These are phyloP conservation scores for Malachius bipustulatus DNA, from an alignment of 2,888 invertebrate genomes.

Conservation along the genomic window DNA sequence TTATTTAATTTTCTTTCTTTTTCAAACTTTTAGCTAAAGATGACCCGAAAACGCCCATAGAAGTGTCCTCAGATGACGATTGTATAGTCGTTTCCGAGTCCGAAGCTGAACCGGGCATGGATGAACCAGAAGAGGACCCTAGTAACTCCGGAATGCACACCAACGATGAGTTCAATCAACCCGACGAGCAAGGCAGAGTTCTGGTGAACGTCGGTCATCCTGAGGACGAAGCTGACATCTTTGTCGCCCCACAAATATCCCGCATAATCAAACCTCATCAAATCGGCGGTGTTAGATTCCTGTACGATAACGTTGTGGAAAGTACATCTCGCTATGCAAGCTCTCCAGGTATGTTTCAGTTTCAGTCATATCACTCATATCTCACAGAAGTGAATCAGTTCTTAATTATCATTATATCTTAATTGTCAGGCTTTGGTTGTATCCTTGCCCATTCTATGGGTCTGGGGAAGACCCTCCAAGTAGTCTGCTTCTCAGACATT, in stretches of 20 bases:
- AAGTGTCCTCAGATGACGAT: slow-evolving; percentile 66
- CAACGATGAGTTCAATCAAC: slow-evolving; percentile 81
- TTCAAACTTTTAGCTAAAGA: slow-evolving; percentile 11
- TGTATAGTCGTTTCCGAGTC: slow-evolving; percentile 80
- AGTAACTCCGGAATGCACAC: slow-evolving; percentile 87
- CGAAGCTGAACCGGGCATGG: slow-evolving; percentile 63
- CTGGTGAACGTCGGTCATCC: slow-evolving; percentile 90
- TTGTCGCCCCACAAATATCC: slow-evolving; percentile 82
- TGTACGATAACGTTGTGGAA: slow-evolving; percentile 95
- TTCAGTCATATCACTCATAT: too few relatives aligned
- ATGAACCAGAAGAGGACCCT: slow-evolving; percentile 78
- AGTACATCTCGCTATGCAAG: slow-evolving; percentile 78
- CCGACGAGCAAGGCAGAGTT: slow-evolving; percentile 84
- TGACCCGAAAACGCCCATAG: slow-evolving; percentile 41
- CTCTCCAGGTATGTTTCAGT: slow-evolving; percentile 40
- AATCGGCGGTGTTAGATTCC: slow-evolving; percentile 59
- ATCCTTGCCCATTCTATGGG: slow-evolving; percentile 99
- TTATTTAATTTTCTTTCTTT: too few relatives aligned
- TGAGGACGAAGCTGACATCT: slow-evolving; percentile 81
- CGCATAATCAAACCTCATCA: slow-evolving; percentile 92
- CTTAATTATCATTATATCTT: neutral
- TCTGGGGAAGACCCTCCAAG: slow-evolving; percentile 90
- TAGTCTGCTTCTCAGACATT: slow-evolving; percentile 92
- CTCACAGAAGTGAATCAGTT: too few relatives aligned
- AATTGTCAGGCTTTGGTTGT: slow-evolving; percentile 74